Base-by-base conservation (phyloP, 2,113 vertebrate species). In the Sialia sialis region DNA sequence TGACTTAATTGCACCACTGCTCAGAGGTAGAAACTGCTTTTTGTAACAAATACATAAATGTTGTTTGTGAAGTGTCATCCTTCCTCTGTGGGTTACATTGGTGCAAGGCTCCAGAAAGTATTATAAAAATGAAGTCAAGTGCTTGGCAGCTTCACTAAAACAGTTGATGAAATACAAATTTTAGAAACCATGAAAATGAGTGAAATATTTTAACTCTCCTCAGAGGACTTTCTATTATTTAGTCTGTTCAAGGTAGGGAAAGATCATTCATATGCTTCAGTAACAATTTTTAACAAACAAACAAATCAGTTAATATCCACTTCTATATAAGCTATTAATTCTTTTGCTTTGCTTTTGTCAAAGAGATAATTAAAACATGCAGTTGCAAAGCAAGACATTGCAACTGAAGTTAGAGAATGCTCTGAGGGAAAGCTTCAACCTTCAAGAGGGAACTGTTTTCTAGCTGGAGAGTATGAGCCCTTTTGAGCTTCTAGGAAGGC, bases 201-300 rank as follows among this genome's bases (percentile, higher is more conserved):
- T 51, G 51, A 95, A 96, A 84, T 87, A 90, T 41, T 92, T 96
- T 94, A 96, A 93, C 46, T 82, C 67, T 88, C 43, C 63, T 97
- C 84, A 46, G 16, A 95, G 66, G 66, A 95, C 13, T 86, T 87
- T 96, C 79, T 75, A 74, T 93, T 93, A 78, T 85, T 93, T 69
- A 74, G 9, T 75, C 64, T 79, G 19, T 69, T 96, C 68, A 94
- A 59, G 36, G 30, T 58, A 93, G n/a, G 32, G 13, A 90, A 93
- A 11, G 30, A 74, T 59, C 15, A 63, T 60, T 74, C 52, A 77
- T 56, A 84, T 69, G 34, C 16, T 93, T 94, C 39, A 16, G 5
- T 83, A 94, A 67, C 16, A 80, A n/a, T 63, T 82, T 70, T 87
- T 68, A 82, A n/a, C 21, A 64, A 58, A 38, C 11, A 44, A 66